Conservation (phyloP, 2,113 vertebrate genomes). For the Cranoglanis bouderius region DNA sequence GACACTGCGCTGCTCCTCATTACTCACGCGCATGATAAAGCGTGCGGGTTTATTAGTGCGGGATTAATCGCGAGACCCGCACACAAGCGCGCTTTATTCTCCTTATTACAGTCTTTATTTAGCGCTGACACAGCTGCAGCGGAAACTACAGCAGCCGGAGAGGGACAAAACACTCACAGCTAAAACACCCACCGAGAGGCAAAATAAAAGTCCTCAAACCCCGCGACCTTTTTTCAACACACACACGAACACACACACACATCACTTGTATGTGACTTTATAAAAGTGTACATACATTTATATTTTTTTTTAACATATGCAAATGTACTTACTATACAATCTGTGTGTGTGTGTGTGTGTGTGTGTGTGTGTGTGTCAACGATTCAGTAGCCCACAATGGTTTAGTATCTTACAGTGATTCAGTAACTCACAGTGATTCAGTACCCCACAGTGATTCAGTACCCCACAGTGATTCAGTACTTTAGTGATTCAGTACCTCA, state of each 20-base stretch:
- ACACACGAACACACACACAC: background rate
- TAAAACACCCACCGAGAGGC: background rate
- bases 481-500: too few relatives aligned
- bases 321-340: too few relatives aligned
- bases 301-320: too few relatives aligned
- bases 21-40: conserved; percentile 13
- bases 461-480: too few relatives aligned
- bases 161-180: background rate
- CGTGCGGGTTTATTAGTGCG: background rate
- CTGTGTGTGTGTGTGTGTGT: too few relatives aligned
- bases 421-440: too few relatives aligned
- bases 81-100: background rate
- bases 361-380: too few relatives aligned
- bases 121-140: conserved; percentile 20
- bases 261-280: too few relatives aligned
- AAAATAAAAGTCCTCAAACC: conserved; percentile 22
- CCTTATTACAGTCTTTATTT: background rate
- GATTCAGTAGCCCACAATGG: too few relatives aligned
- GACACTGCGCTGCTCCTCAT: background rate
- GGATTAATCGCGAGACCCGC: background rate
- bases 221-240: background rate
- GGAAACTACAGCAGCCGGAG: conserved; percentile 14
- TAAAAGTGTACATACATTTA: too few relatives aligned
- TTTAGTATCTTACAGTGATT: too few relatives aligned
- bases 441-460: too few relatives aligned